phyloP scores from a whole-genome alignment of 2,113 vertebrate genomes.

The Synodontis membranacea region DNA sequence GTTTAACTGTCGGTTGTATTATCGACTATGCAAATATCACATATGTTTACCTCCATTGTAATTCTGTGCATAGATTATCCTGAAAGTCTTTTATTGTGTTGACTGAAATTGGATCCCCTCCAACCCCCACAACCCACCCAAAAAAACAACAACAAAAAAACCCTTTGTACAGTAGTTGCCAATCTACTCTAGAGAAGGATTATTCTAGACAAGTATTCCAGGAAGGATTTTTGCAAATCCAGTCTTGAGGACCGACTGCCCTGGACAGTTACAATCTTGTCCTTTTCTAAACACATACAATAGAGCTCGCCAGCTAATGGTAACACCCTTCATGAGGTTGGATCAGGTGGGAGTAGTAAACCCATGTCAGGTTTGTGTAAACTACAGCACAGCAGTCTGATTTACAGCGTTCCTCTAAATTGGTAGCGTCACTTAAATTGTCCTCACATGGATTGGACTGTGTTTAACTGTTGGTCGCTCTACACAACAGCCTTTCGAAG shows the following conservation, averaged over 20 bases:
- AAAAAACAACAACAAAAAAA: not conserved
- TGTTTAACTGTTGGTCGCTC: not conserved
- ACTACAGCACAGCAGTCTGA: not conserved
- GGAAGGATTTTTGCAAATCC: not conserved
- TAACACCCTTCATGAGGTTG: conserved; percentile 7
- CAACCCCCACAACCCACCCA: not conserved
- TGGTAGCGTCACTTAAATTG: conserved; percentile 17
- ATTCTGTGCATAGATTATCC: not conserved
- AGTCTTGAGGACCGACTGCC: not conserved
- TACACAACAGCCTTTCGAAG: not conserved
- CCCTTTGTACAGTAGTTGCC: not conserved
- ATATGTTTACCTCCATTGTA: not conserved
- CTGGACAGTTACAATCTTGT: not conserved
- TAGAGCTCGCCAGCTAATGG: not conserved
- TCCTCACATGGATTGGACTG: not conserved
- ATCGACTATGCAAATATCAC: not conserved
- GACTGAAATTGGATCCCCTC: not conserved
- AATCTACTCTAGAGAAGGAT: not conserved
- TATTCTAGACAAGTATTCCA: no score
- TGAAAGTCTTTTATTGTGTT: not conserved
- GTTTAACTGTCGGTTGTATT: not conserved
- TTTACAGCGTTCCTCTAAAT: not conserved
- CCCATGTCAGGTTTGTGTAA: conserved; percentile 4
- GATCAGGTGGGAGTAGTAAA: conserved; percentile 11
- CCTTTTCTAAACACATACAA: not conserved